Evolutionary conservation across 2,888 invertebrate genomes (phyloP).

Genomic region (Epicampocera succincta): DNA sequence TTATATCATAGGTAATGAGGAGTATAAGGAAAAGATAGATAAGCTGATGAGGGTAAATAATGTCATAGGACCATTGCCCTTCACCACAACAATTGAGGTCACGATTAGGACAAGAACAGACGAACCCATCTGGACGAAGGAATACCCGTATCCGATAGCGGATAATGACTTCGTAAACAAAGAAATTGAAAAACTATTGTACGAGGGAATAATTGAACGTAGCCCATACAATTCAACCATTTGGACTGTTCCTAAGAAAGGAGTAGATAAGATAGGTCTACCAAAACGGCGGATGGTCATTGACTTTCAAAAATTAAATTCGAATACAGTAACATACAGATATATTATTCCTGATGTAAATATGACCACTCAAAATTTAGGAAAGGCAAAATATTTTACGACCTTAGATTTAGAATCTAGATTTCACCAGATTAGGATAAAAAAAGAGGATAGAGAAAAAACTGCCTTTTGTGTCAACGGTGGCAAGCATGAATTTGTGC

Average conservation of each 20-base stretch:
- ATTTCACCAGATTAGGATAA: no score
- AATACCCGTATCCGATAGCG: constrained; percentile 13
- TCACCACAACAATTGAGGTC: constrained; percentile 20
- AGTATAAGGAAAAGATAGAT: constrained; percentile 19
- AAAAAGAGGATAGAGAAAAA: constrained; percentile 17
- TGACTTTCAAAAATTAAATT: no score
- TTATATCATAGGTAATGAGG: constrained; percentile 20
- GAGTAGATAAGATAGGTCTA: constrained; percentile 26
- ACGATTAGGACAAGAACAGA: constrained; percentile 14
- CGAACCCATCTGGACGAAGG: constrained; percentile 25
- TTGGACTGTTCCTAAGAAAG: constrained; percentile 52
- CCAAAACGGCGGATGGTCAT: constrained; percentile 42
- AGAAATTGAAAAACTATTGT: no score
- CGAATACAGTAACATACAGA: constrained; percentile 28
- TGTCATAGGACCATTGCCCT: no score
- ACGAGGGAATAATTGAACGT: constrained; percentile 14
- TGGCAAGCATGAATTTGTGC: no score
- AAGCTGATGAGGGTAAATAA: constrained; percentile 30
- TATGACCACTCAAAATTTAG: no score
- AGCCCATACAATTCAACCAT: constrained; percentile 49
- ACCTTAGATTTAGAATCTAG: no score
- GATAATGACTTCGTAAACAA: constrained; percentile 22
- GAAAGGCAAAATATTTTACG: no score
- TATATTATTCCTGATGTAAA: constrained; percentile 26
- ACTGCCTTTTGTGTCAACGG: constrained; percentile 14